Percentiles rank a stretch among this genome's conserved stretches.
phyloP scores from a whole-genome alignment of 2,888 invertebrate genomes.

The Lasius fuliginosus region DNA sequence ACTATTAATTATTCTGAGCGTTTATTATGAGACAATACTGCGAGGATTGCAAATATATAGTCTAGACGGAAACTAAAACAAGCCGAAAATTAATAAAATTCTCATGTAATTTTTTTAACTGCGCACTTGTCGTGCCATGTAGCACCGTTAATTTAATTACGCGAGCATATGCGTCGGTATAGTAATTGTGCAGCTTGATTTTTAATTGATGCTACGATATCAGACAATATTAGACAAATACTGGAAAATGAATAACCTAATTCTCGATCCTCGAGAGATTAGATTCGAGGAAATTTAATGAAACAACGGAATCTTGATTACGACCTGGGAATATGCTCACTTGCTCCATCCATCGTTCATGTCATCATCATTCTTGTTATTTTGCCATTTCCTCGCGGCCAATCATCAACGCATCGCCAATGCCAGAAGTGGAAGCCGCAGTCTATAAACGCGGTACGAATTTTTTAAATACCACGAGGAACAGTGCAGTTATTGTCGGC shows the following conservation, averaged over 20 bases:
- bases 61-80: background rate
- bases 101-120: conserved; percentile 29
- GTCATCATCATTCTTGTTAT: conserved; percentile 35
- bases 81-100: conserved; percentile 31
- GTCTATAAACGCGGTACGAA: conserved; percentile 37
- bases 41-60: conserved; percentile 29
- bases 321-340: conserved; percentile 61
- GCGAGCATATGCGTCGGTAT: conserved; percentile 9
- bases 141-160: conserved; percentile 36
- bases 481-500: conserved; percentile 1
- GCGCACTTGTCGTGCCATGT: background rate
- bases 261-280: background rate
- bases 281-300: conserved; percentile 42
- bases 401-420: conserved; percentile 57
- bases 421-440: conserved; percentile 39
- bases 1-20: background rate
- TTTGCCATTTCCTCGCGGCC: conserved; percentile 62
- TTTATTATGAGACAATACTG: conserved; percentile 8
- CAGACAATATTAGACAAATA: conserved; percentile 39
- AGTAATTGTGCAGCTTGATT: conserved; percentile 25
- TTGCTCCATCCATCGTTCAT: background rate
- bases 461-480: conserved; percentile 34
- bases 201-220: conserved; percentile 63
- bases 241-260: conserved; percentile 57
- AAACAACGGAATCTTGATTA: conserved; percentile 9